These are phyloP conservation scores for Bellardia bayeri DNA, from an alignment of 2,888 invertebrate genomes.

Conservation along the genomic window DNA sequence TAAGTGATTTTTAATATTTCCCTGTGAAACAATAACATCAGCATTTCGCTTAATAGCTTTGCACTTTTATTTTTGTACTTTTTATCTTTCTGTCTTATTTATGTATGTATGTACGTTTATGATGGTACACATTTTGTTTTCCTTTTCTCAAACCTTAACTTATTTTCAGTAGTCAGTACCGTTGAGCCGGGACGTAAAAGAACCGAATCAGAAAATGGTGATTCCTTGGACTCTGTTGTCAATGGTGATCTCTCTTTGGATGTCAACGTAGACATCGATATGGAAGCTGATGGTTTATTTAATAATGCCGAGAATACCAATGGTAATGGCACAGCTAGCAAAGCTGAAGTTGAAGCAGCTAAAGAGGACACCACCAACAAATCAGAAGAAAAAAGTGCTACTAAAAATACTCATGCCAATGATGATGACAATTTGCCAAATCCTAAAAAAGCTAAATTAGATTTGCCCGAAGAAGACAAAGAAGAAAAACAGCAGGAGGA, in stretches of 20 bases:
- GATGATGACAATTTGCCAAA: constrained; percentile 84
- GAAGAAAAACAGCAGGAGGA: constrained; percentile 48
- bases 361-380: constrained; percentile 52
- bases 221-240: constrained; percentile 85
- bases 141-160: constrained; percentile 63
- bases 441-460: constrained; percentile 84
- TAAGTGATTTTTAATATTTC: no score
- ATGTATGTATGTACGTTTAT: not conserved
- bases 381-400: constrained; percentile 62
- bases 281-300: constrained; percentile 85
- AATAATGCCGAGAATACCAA: constrained; percentile 81
- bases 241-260: constrained; percentile 85
- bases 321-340: constrained; percentile 73
- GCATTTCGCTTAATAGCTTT: no score
- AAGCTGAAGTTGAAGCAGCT: constrained; percentile 67
- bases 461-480: constrained; percentile 74
- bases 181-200: constrained; percentile 88
- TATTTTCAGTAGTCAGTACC: constrained; percentile 89
- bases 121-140: constrained; percentile 1
- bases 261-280: constrained; percentile 86
- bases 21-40: no score
- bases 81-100: not conserved
- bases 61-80: not conserved
- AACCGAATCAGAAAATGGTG: constrained; percentile 88
- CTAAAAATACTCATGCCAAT: constrained; percentile 72